Evolutionary conservation across 2,797 vertebrate genomes (phyloP), one percentile per base, ranked within the genome.

Genomic region (Enteromius argenteus): DNA sequence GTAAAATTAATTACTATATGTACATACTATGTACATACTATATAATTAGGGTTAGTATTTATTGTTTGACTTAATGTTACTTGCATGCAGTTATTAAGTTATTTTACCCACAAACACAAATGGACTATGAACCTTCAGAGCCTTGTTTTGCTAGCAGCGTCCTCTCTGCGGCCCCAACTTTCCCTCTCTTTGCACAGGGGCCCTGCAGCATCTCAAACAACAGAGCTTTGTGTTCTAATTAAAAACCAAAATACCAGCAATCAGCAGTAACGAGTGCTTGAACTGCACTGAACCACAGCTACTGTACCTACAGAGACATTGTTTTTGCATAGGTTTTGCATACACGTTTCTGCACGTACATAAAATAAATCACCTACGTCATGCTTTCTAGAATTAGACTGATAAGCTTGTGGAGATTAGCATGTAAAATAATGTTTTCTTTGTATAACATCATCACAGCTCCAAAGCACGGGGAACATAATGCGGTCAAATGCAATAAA

Each of bases 201-300:
- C 44, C 49, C 66, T 80, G n/a, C 51, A 44, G 51, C 17, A 58
- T 81, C 49, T 42, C 49, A 44, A 69, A 81, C 79, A 81, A 81
- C 67, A 44, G 35, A 30, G 67, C 56, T 72, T 72, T 81, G 79
- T 81, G 9, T 71, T 81, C 49, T 75, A 42, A 64, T 77, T 73
- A 56, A 37, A 80, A 42, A 37, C 11, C n/a, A 44, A 37, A 71
- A 81, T 58, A 30, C 32, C 67, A 32, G 35, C 68, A 81, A 69
- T 81, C 79, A 71, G 23, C 51, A 21, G 35, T 71, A 71, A 81
- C n/a, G 35, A 71, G 67, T 9, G 4, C 49, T 80, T 39, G 46
- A 80, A 49, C 79, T 15, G 35, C 67, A 60, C 3, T 60, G 67
- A 72, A 32, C 49, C 79, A 44, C 51, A 32, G 42, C 42, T 77